These are phyloP conservation scores for Heterochromis multidens DNA, from an alignment of 2,113 vertebrate genomes.

Conservation along the genomic window DNA sequence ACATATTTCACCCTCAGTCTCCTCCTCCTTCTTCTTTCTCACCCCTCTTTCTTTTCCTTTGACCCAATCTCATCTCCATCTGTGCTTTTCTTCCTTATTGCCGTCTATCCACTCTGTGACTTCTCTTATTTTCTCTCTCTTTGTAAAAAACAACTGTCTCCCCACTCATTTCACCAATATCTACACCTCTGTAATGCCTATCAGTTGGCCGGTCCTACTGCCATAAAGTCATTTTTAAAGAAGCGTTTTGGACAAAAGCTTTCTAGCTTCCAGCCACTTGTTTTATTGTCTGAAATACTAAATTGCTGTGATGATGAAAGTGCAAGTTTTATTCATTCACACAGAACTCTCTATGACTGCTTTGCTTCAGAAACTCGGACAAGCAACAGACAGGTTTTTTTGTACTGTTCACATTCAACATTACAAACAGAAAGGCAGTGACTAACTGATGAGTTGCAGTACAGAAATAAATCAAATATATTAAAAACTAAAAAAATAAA, in stretches of 20 bases:
- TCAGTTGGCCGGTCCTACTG: not conserved
- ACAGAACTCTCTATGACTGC: not conserved
- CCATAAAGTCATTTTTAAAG: not conserved
- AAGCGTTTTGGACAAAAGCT: not conserved
- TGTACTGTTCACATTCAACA: not conserved
- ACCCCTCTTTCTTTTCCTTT: not conserved
- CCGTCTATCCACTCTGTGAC: not conserved
- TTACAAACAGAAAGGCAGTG: not conserved
- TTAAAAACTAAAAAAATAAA: not conserved
- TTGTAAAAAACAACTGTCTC: not conserved
- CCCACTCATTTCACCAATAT: not conserved
- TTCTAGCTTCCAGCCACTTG: not conserved
- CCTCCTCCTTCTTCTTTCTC: not conserved
- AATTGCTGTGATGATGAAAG: not conserved
- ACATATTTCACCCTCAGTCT: not conserved
- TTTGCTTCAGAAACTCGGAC: not conserved
- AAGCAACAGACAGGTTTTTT: not conserved
- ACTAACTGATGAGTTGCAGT: not conserved
- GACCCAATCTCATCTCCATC: not conserved
- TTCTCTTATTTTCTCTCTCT: not conserved
- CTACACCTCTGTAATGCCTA: not conserved
- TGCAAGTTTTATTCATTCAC: rapidly evolving
- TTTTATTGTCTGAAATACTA: not conserved
- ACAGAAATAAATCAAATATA: not conserved
- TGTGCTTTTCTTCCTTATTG: not conserved